Evolutionary conservation across 92 coral and sea anemone species (phyloP).

Genomic region (Zoanthus gigantus): DNA sequence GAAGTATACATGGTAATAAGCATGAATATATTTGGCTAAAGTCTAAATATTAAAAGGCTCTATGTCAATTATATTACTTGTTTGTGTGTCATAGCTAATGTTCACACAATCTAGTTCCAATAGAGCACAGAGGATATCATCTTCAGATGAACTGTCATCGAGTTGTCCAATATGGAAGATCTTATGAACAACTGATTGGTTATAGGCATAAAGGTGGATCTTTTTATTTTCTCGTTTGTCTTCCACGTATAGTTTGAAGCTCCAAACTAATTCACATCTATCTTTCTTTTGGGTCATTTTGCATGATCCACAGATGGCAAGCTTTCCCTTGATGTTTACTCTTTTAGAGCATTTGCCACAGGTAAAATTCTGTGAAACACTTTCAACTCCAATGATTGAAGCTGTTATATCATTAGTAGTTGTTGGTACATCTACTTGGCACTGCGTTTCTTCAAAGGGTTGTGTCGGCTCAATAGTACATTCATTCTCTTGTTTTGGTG

Average conservation of each 20-base stretch:
- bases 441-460: slow-evolving; percentile 60
- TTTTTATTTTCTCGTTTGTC: slow-evolving; percentile 36
- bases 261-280: slow-evolving; percentile 55
- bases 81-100: slow-evolving; percentile 62
- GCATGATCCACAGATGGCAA: slow-evolving; percentile 62
- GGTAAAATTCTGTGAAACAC: slow-evolving; percentile 47
- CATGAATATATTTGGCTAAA: not conserved
- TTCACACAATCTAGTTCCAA: slow-evolving; percentile 24
- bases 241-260: slow-evolving; percentile 48
- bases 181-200: not conserved
- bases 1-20: not conserved
- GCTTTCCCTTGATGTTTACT: slow-evolving; percentile 68
- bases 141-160: slow-evolving; percentile 57
- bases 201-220: slow-evolving; percentile 54
- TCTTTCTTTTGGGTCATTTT: slow-evolving; percentile 58
- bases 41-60: slow-evolving; percentile 11
- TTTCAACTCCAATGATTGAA: slow-evolving; percentile 57
- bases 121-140: slow-evolving; percentile 51
- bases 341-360: slow-evolving; percentile 66
- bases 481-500: slow-evolving; percentile 67
- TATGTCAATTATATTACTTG: slow-evolving; percentile 67
- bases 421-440: slow-evolving; percentile 56
- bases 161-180: not conserved
- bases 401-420: slow-evolving; percentile 63
- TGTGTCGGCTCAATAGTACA: slow-evolving; percentile 63